phyloP scores from a whole-genome alignment of 2,888 invertebrate genomes.

The Sarcophaga caerulescens region DNA sequence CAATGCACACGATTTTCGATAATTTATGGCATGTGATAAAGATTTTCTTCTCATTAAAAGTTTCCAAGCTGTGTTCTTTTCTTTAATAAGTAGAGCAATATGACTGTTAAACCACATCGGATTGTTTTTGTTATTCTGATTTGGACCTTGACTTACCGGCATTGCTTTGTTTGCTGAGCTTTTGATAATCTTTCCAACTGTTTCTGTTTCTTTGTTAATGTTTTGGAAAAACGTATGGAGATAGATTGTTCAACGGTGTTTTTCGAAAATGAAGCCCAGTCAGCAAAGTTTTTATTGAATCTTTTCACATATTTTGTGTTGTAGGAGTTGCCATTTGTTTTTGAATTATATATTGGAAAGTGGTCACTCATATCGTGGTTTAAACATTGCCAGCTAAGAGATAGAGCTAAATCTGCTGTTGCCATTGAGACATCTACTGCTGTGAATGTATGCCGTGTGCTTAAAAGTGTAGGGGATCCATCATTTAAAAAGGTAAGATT shows the following conservation, averaged over 20 bases:
- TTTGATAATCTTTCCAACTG: too few relatives aligned
- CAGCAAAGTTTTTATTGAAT: too few relatives aligned
- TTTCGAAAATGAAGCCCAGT: too few relatives aligned
- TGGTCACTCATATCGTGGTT: slow-evolving; percentile 18
- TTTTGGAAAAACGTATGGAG: neutral
- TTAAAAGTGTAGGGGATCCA: slow-evolving; percentile 38
- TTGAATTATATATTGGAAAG: slow-evolving; percentile 12
- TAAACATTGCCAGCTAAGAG: slow-evolving; percentile 13
- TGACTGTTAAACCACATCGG: neutral
- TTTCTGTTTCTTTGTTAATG: neutral
- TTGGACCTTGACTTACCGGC: neutral
- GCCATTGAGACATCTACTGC: slow-evolving; percentile 45
- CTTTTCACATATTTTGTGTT: neutral
- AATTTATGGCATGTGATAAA: neutral
- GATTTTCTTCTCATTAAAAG: neutral
- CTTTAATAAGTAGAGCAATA: neutral
- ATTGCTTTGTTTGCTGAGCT: neutral
- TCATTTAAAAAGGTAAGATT: slow-evolving; percentile 35
- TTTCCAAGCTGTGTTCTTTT: slow-evolving; percentile 16
- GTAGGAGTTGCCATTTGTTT: neutral
- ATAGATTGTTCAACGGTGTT: neutral
- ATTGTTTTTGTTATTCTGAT: neutral
- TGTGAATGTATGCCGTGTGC: slow-evolving; percentile 44
- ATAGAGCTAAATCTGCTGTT: slow-evolving; percentile 4
- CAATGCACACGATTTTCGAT: neutral